phyloP scores from a whole-genome alignment of 2,888 invertebrate species.

The Dimorphilus gyrociliatus region DNA sequence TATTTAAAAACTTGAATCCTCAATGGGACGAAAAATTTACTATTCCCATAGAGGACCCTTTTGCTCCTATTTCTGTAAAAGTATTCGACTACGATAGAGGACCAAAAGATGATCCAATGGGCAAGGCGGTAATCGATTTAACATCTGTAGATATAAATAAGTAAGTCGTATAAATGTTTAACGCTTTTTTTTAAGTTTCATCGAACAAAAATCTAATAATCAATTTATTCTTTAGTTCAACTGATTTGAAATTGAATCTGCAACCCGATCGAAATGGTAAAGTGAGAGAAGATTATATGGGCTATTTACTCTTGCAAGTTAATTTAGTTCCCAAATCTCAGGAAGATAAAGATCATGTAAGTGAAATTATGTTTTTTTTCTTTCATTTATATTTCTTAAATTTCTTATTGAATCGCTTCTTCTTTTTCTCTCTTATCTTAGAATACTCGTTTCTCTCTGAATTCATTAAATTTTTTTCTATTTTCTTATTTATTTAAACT shows the following conservation, averaged over 20 bases:
- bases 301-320: constrained; percentile 63
- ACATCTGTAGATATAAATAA: constrained; percentile 58
- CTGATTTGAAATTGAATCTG: constrained; percentile 60
- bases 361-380: constrained; percentile 12
- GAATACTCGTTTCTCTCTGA: neutral
- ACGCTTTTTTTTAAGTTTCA: too few relatives aligned
- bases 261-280: constrained; percentile 41
- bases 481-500: neutral
- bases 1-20: constrained; percentile 84
- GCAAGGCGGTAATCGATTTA: constrained; percentile 66
- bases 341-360: constrained; percentile 83
- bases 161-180: constrained; percentile 19
- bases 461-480: neutral
- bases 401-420: neutral
- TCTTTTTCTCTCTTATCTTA: neutral
- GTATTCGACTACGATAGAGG: constrained; percentile 98
- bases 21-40: constrained; percentile 95
- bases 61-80: constrained; percentile 24
- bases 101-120: constrained; percentile 88
- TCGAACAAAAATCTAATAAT: too few relatives aligned
- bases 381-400: neutral
- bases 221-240: constrained; percentile 32
- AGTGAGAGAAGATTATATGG: constrained; percentile 49
- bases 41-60: constrained; percentile 43
- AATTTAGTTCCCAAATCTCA: constrained; percentile 81